Evolutionary conservation across 2,888 invertebrate species (phyloP), one percentile per base, ranked within the genome.

Genomic region (Colletes collaris): DNA sequence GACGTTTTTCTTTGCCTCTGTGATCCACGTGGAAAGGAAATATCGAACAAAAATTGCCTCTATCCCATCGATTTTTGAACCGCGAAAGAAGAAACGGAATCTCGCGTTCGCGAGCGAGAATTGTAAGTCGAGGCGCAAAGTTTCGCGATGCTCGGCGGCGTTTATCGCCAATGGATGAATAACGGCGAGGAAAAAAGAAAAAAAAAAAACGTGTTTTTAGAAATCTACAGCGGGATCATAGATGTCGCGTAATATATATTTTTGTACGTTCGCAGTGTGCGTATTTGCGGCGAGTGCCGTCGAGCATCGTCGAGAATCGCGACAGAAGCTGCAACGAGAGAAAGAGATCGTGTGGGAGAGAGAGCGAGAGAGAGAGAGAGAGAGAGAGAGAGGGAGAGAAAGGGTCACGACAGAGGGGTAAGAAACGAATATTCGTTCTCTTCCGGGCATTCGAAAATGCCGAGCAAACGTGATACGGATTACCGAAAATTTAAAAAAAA

Each of bases 211-310:
- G 89, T 89, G 89, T 91, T 92, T 92, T 92, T 92, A 92, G 91
- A 88, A 88, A 82, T 67, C 81, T 89, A 89, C 91, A 91, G 89
- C 90, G 90, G 91, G 27, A 88, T 91, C 88, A 92, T 92, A 92
- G 90, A 92, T 92, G 84, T 92, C 90, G 90, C 90, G 76, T 84
- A 82, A 92, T 92, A 92, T 92, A 92, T 92, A 92, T 92, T 92
- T 92, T 92, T 92, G 92, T 92, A 92, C 92, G 90, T 91, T 92
- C 91, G 91, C 91, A 90, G 62, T 76, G 82, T 67, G 85, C 79
- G 87, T 75, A 79, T 84, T 86, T 81, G 74, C 76, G 73, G 65
- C 70, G 82, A 62, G 69, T 74, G 27, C 46, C 77, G 80, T 71
- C 81, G 86, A 78, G 81, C 65, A 69, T 70, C 84, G 76, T 76